phyloP scores from a whole-genome alignment of 2,113 vertebrate species.

The Paratilapia polleni region DNA sequence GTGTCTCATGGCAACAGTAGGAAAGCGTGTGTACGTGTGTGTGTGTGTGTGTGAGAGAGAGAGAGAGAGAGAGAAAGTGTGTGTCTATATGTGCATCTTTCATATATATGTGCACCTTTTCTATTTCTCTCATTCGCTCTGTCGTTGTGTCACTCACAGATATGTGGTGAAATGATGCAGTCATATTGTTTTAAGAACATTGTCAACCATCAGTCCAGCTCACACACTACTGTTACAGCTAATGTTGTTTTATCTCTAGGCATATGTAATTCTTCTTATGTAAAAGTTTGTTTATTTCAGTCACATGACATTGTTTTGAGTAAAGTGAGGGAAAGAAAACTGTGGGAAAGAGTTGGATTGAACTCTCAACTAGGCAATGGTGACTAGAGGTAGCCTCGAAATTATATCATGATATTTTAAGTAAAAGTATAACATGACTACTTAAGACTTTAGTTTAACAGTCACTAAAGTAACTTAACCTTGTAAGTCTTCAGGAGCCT shows the following conservation, averaged over 20 bases:
- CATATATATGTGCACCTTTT: not conserved
- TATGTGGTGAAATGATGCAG: not conserved
- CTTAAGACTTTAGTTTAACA: not conserved
- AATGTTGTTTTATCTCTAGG: not conserved
- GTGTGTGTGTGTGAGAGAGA: conserved; percentile 16
- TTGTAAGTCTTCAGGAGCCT: not conserved
- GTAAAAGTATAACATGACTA: not conserved
- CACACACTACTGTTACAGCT: not conserved
- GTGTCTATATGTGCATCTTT: not conserved
- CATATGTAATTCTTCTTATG: not conserved
- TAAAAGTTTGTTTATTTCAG: not conserved
- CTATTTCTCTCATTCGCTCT: not conserved
- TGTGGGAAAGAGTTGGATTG: not conserved
- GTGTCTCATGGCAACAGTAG: conserved; percentile 70
- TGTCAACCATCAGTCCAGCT: not conserved
- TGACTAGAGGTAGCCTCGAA: not conserved
- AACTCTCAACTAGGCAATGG: not conserved
- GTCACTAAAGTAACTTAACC: not conserved
- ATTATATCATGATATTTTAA: not conserved
- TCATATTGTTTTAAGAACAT: not conserved
- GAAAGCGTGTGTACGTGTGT: conserved; percentile 29
- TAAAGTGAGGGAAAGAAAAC: not conserved
- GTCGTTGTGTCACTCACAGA: conserved; percentile 24
- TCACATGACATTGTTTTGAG: not conserved
- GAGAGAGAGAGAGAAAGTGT: too few relatives aligned